Evolutionary conservation across 2,888 invertebrate genomes (phyloP), one percentile per base, ranked within the genome.

Genomic region (Ichneumoninae sp.): DNA sequence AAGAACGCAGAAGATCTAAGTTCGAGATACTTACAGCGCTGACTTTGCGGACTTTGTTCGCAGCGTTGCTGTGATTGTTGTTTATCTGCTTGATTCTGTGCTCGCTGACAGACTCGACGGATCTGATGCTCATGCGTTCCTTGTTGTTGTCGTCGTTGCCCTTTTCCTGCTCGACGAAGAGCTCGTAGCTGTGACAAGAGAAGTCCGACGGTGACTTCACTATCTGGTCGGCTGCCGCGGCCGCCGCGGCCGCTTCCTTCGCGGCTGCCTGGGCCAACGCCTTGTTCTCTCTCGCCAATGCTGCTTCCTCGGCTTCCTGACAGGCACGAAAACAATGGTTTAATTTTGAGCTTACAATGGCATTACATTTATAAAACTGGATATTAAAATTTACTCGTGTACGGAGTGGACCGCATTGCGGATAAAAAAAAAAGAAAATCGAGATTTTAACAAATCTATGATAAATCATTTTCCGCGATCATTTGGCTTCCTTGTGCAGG

Each of bases 141-240:
- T 97, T 97, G 95, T 97, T 97, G 95, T 98, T 98, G 94, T 98
- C 98, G 92, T 96, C 96, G 94, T 97, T 97, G 91, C 97, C 97
- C 91, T 97, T 97, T 92, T 97, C 98, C 94, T 98, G 98, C 92
- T 97, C 97, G 89, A 98, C 97, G 94, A 98, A 98, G 89, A 97
- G 95, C 94, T 98, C 98, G 95, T 98, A 98, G 94, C 98, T 98
- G 94, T 97, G 97, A 94, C 97, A 98, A 85, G 98, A 98, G 94
- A 97, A 97, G 94, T 97, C 98, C 87, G 98, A 98, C 70, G 98
- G 98, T 80, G 98, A 98, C 94, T 98, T 98, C 88, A 97, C 97
- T 91, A 97, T 95, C 86, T 96, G 95, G 79, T 95, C 96, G 57
- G 95, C 95, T 40, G 92, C 92, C 1, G 91, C 92, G 6, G 91